These are phyloP conservation scores for Paramormyrops hopkinsi DNA, from an alignment of 2,797 vertebrate genomes.

Conservation along the genomic window DNA sequence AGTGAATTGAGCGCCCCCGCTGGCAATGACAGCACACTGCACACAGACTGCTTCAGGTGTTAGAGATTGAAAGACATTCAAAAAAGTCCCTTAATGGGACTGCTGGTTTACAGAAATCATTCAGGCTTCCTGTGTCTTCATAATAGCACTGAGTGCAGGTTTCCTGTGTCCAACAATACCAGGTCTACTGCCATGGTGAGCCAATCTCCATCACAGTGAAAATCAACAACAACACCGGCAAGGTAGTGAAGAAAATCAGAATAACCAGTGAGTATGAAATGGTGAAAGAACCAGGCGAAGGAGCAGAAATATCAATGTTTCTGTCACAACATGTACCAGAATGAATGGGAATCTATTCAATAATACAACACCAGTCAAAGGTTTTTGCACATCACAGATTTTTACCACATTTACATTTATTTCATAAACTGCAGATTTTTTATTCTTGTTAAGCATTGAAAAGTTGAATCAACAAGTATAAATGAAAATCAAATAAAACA, in stretches of 20 bases:
- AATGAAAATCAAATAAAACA: not conserved
- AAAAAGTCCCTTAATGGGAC: not conserved
- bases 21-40: not conserved
- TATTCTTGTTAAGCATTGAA: not conserved
- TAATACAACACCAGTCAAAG: not conserved
- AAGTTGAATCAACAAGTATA: not conserved
- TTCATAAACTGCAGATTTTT: not conserved
- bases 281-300: not conserved
- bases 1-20: not conserved
- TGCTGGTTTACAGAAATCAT: not conserved
- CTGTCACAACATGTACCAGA: not conserved
- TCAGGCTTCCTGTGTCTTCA: too few relatives aligned
- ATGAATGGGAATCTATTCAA: not conserved
- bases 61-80: not conserved
- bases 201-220: constrained; percentile 69
- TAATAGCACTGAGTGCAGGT: too few relatives aligned
- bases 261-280: constrained; percentile 59
- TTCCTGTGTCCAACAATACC: constrained; percentile 24
- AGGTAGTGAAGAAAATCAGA: constrained; percentile 83
- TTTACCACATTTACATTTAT: not conserved
- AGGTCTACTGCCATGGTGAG: constrained; percentile 83
- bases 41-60: not conserved
- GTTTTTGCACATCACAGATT: not conserved
- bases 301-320: not conserved
- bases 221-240: constrained; percentile 81